Evolutionary conservation across 2,113 vertebrate species (phyloP), one percentile per base, ranked within the genome.

Genomic region (Pheucticus melanocephalus): DNA sequence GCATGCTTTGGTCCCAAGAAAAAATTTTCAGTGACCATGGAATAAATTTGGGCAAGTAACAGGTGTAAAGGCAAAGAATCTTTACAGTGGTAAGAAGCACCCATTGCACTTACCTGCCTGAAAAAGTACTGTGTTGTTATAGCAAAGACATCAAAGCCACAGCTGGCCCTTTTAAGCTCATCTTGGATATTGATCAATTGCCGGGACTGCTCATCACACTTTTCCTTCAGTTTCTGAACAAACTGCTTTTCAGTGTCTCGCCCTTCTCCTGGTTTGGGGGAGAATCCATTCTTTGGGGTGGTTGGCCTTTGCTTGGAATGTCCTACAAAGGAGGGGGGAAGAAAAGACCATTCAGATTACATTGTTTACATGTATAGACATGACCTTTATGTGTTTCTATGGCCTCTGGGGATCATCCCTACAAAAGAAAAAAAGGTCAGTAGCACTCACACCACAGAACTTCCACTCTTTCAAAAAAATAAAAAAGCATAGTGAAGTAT

Each of bases 61-160:
- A 48, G 14, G 7, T 40, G 13, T 80, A 88, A 87, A 71, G 28
- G 20, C 15, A 15, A 84, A 76, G 9, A 44, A 39, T 48, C 33
- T 45, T 87, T 63, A 23, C n/a, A 24, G 12, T 17, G 15, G 37
- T 45, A 42, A 42, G 48, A 65, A 45, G 45, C 12, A 72, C 35
- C 2, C 24, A 33, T 23, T 50, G 35, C 16, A 44, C 97, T 95
- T 98, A 99, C 99, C 99, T 99, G 99, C 47, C 92, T 90, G 89
- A 98, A 99, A 97, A 99, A 99, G 96, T 99, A 98, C 97, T 99
- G 99, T 3, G 99, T 99, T 66, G 99, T 98, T 92, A 99, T 96
- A 24, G 98, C 98, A 63, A 99, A 98, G 3, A 98, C 98, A 16
- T 99, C 98, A 92, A 99, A 98, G 80, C 98, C 98, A 21, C 98